phyloP scores from a whole-genome alignment of 2,797 vertebrate species.

The Crenuchus spilurus region DNA sequence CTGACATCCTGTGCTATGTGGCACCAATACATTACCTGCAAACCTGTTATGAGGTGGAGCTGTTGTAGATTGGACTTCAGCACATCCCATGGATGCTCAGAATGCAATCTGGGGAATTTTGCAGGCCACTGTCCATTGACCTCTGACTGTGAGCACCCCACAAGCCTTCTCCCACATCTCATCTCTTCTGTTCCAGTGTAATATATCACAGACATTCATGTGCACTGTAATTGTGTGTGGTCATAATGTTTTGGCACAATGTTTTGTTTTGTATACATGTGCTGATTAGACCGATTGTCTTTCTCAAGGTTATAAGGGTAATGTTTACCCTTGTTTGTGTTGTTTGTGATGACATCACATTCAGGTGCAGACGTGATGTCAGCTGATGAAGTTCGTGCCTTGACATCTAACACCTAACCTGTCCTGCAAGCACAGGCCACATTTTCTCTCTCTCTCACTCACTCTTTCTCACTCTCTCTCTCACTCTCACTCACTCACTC shows the following conservation, averaged over 20 bases:
- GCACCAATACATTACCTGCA: too few relatives aligned
- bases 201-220: not conserved
- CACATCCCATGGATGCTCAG: too few relatives aligned
- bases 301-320: not conserved
- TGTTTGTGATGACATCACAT: conserved; percentile 35
- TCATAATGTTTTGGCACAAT: too few relatives aligned
- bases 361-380: conserved; percentile 42
- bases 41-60: too few relatives aligned
- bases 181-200: too few relatives aligned
- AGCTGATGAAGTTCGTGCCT: conserved; percentile 12
- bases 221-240: not conserved
- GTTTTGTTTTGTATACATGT: too few relatives aligned
- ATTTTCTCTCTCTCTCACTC: not conserved
- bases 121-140: too few relatives aligned
- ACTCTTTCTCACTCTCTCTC: conserved; percentile 2
- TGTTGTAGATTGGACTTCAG: too few relatives aligned
- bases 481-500: conserved; percentile 54
- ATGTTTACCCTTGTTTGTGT: conserved; percentile 30
- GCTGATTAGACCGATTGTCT: conserved; percentile 44
- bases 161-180: too few relatives aligned
- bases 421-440: conserved; percentile 8
- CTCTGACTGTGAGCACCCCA: too few relatives aligned
- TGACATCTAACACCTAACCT: conserved; percentile 42
- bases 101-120: too few relatives aligned
- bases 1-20: too few relatives aligned